These are phyloP conservation scores for Tragelaphus buxtoni DNA, from an alignment of 2,113 vertebrate genomes.

Conservation along the genomic window DNA sequence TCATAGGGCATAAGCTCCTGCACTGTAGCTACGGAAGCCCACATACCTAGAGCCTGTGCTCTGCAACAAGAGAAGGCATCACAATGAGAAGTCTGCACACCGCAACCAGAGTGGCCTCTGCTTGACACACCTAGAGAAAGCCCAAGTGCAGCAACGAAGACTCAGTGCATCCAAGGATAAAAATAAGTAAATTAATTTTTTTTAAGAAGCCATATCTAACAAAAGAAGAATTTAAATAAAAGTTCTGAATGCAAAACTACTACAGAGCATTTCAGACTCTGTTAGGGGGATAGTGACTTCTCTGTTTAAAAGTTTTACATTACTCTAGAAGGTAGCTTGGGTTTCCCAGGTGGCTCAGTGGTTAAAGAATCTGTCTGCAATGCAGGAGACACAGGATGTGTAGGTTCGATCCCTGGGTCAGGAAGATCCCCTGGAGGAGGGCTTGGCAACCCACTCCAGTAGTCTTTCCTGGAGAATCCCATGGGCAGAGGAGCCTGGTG, in stretches of 20 bases:
- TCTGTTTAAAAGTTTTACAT: background rate
- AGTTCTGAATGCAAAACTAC: background rate
- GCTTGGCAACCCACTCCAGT: background rate
- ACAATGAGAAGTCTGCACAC: background rate
- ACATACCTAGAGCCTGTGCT: background rate
- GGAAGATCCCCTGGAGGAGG: background rate
- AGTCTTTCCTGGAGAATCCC: background rate
- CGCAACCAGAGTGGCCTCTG: background rate
- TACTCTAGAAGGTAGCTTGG: background rate
- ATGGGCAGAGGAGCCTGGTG: background rate
- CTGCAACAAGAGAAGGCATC: background rate
- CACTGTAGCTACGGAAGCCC: background rate
- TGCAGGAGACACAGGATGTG: background rate
- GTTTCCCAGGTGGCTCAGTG: background rate
- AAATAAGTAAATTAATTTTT: background rate
- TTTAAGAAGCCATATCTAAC: background rate
- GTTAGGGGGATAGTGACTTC: background rate
- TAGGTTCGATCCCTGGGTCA: background rate
- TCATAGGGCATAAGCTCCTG: background rate
- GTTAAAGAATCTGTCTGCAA: background rate
- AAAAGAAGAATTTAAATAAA: background rate
- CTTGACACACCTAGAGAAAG: background rate
- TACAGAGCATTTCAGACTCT: background rate
- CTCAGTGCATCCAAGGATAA: background rate
- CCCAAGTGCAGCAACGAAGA: fast-evolving